These are phyloP conservation scores for Hermetia illucens DNA, from an alignment of 1,140 invertebrate species.

Conservation along the genomic window DNA sequence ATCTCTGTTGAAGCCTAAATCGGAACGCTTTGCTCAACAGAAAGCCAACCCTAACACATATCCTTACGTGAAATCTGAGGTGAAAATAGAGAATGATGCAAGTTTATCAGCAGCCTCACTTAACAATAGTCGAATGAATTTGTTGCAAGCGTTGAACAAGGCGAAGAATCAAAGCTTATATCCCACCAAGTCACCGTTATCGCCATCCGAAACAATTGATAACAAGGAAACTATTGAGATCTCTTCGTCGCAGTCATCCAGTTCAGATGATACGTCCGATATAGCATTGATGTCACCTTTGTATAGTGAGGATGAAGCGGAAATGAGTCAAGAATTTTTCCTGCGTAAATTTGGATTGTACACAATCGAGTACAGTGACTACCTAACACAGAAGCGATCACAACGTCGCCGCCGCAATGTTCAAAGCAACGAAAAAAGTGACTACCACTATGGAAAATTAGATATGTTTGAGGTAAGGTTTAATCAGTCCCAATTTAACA, in stretches of 20 bases:
- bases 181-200: slow-evolving; percentile 1
- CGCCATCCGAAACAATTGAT: not conserved
- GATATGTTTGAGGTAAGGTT: slow-evolving; percentile 10
- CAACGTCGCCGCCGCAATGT: slow-evolving; percentile 25
- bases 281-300: slow-evolving; percentile 16
- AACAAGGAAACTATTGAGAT: not conserved
- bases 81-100: slow-evolving; percentile 5
- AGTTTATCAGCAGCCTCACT: not conserved
- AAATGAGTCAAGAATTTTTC: slow-evolving; percentile 21
- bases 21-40: not conserved
- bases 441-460: slow-evolving; percentile 28
- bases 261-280: slow-evolving; percentile 17
- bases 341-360: slow-evolving; percentile 20
- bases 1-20: slow-evolving; percentile 1
- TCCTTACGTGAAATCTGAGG: not conserved
- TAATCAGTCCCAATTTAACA: not conserved
- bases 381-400: slow-evolving; percentile 23
- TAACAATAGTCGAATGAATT: slow-evolving; percentile 17
- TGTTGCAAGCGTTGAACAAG: slow-evolving; percentile 20
- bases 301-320: slow-evolving; percentile 13
- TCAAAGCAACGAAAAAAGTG: slow-evolving; percentile 21
- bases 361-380: slow-evolving; percentile 17
- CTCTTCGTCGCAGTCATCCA: slow-evolving; percentile 12
- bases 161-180: slow-evolving; percentile 7
- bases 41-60: not conserved